Percentiles rank a stretch among this genome's conserved stretches.
These are phyloP conservation scores for Lasius platythorax DNA, from an alignment of 2,888 invertebrate genomes.

Conservation along the genomic window DNA sequence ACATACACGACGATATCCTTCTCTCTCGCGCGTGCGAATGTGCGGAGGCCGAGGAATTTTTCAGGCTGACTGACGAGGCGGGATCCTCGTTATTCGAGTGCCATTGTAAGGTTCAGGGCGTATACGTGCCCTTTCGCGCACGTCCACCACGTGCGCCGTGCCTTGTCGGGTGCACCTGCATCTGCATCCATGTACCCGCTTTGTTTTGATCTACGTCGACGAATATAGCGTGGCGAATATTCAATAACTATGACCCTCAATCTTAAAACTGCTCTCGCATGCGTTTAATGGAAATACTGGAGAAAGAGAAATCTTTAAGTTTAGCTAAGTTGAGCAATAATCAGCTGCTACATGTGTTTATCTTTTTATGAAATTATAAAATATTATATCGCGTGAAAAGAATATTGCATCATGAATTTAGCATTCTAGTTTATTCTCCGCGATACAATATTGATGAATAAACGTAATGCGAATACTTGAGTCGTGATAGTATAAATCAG, in stretches of 20 bases:
- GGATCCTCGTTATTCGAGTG: slow-evolving; percentile 61
- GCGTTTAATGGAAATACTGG: not conserved
- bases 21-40: slow-evolving; percentile 52
- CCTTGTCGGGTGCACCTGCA: slow-evolving; percentile 53
- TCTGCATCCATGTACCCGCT: slow-evolving; percentile 46
- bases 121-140: slow-evolving; percentile 57
- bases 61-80: slow-evolving; percentile 59
- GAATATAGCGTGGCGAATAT: slow-evolving; percentile 25
- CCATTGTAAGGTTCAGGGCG: slow-evolving; percentile 60
- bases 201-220: slow-evolving; percentile 56
- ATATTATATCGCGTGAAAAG: not conserved
- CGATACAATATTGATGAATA: not conserved
- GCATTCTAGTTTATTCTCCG: not conserved
- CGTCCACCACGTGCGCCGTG: slow-evolving; percentile 52
- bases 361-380: not conserved
- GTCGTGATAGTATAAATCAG: not conserved
- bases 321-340: not conserved
- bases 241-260: slow-evolving; percentile 34
- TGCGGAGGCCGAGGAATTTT: slow-evolving; percentile 59
- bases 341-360: not conserved
- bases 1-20: slow-evolving; percentile 21
- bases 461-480: not conserved
- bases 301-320: not conserved
- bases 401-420: not conserved
- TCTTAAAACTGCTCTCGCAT: not conserved